Percentiles rank a stretch among this genome's conserved stretches.
Evolutionary conservation across 2,888 invertebrate species (phyloP).

Genomic region (Eretmocerus hayati): DNA sequence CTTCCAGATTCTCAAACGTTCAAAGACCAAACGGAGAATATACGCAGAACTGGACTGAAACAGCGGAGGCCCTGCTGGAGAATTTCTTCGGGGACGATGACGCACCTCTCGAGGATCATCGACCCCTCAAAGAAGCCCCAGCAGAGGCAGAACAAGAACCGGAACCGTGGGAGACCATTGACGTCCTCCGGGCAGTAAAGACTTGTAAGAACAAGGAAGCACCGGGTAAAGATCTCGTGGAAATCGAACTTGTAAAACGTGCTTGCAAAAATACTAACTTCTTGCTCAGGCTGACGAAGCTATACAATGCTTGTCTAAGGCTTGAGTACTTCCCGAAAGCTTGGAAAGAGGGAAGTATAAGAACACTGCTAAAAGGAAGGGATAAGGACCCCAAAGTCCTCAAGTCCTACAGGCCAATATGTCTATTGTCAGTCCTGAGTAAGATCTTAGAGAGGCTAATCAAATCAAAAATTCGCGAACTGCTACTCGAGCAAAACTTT

Average conservation of each 20-base stretch:
- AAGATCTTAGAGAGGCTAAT: constrained; percentile 17
- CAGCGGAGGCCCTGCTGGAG: background rate
- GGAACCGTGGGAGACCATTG: background rate
- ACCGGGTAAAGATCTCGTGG: background rate
- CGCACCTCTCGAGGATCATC: background rate
- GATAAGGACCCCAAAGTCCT: background rate
- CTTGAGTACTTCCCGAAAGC: background rate
- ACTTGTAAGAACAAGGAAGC: background rate
- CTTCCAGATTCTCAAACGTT: background rate
- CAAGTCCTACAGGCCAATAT: constrained; percentile 10
- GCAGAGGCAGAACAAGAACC: too few species aligned
- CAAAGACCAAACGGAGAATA: background rate
- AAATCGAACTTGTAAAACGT: background rate
- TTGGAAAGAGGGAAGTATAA: background rate
- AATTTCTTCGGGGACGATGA: background rate
- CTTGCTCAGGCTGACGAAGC: background rate
- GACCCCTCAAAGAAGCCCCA: background rate
- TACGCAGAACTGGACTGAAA: background rate
- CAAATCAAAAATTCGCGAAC: background rate
- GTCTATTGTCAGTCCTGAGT: background rate
- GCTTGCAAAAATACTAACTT: background rate
- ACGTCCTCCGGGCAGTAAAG: background rate
- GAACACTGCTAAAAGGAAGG: background rate
- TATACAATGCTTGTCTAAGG: background rate
- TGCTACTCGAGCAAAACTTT: background rate